Conservation (phyloP, 1,140 invertebrate species). For the Psix sp. region DNA sequence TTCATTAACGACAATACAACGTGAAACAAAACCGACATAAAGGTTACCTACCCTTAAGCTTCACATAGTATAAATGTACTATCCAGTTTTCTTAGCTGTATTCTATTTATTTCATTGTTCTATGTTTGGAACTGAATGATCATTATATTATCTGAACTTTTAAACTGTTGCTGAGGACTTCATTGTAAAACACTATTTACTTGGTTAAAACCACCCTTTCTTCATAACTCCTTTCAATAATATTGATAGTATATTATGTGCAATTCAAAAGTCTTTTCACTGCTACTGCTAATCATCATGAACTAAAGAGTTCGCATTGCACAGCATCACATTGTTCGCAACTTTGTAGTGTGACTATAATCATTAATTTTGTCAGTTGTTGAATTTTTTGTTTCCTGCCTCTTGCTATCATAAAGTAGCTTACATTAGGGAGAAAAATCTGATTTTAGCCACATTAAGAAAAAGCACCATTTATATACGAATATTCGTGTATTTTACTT, state of each 20-base stretch:
- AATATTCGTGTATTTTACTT: conserved; percentile 24
- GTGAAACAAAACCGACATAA: conserved; percentile 30
- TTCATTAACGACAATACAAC: conserved; percentile 37
- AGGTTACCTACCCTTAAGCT: conserved; percentile 16
- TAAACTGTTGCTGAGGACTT: no score
- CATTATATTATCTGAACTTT: no score
- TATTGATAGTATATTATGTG: no score
- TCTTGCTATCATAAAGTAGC: conserved; percentile 4
- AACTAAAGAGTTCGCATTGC: no score
- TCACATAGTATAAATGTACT: conserved; percentile 21
- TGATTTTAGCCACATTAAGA: conserved; percentile 19
- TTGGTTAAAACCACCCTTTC: no score
- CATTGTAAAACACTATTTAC: no score
- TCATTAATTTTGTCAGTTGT: not conserved
- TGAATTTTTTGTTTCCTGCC: not conserved
- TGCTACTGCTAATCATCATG: no score
- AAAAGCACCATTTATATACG: conserved; percentile 19
- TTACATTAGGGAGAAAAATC: conserved; percentile 31
- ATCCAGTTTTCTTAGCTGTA: conserved; percentile 27
- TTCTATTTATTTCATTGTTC: not conserved
- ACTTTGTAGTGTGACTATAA: not conserved
- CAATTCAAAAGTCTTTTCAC: no score
- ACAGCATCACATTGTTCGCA: no score
- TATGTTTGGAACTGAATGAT: no score
- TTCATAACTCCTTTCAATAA: no score